These are phyloP conservation scores for Euclidia mi DNA, from an alignment of 2,888 invertebrate genomes.

Conservation along the genomic window DNA sequence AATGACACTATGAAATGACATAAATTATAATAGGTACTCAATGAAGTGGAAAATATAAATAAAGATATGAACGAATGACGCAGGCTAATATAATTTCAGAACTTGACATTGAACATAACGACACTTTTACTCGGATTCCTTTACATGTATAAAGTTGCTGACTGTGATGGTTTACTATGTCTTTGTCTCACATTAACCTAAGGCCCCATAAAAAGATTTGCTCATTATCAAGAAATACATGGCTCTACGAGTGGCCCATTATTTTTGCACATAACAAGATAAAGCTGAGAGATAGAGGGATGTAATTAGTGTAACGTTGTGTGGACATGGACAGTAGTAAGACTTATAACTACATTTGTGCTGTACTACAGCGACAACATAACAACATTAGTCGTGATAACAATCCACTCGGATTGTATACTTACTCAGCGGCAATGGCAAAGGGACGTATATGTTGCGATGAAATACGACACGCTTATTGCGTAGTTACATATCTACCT, in stretches of 20 bases:
- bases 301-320: conserved; percentile 55
- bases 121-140: too few relatives aligned
- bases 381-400: conserved; percentile 41
- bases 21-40: conserved; percentile 45
- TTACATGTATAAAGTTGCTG: background rate
- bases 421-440: conserved; percentile 23
- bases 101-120: too few relatives aligned
- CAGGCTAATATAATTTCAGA: too few relatives aligned
- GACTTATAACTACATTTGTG: conserved; percentile 37
- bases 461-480: conserved; percentile 19
- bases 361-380: conserved; percentile 30
- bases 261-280: conserved; percentile 46
- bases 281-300: conserved; percentile 49
- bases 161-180: conserved; percentile 10
- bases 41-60: conserved; percentile 34
- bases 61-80: conserved; percentile 7
- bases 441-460: conserved; percentile 7
- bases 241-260: conserved; percentile 39
- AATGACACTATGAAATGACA: conserved; percentile 38
- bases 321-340: conserved; percentile 36
- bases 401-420: conserved; percentile 29
- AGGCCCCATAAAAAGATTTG: conserved; percentile 39
- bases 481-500: background rate
- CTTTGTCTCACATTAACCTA: conserved; percentile 29
- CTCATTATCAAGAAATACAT: conserved; percentile 40